A percentile compares a stretch with the other conserved stretches of the same genome.
These are phyloP conservation scores for Lethenteron camtschaticum DNA, from an alignment of 2,113 vertebrate genomes.

Conservation along the genomic window DNA sequence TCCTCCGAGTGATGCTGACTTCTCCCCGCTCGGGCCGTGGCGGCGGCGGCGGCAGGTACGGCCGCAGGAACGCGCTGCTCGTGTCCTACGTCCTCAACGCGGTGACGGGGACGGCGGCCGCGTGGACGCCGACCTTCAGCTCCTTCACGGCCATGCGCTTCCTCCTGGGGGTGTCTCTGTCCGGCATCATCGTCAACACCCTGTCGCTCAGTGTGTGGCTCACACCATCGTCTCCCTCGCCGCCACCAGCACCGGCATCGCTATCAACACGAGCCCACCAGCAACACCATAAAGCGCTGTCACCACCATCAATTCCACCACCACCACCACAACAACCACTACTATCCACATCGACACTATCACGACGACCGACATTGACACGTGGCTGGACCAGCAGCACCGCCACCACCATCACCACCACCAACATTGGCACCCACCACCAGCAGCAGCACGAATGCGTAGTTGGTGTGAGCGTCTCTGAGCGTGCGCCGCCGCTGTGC, in stretches of 20 bases:
- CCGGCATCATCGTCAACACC: slow-evolving; percentile 35
- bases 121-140: slow-evolving; percentile 29
- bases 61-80: slow-evolving; percentile 26
- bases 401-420: no score
- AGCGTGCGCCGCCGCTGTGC: neutral
- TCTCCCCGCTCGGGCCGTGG: neutral
- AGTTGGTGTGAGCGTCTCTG: no score
- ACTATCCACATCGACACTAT: no score
- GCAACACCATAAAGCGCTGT: no score
- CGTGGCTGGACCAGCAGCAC: no score
- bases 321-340: no score
- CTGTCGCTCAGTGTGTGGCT: slow-evolving; percentile 29
- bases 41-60: slow-evolving; percentile 30
- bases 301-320: no score
- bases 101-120: slow-evolving; percentile 13
- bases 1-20: neutral
- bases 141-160: slow-evolving; percentile 35
- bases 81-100: slow-evolving; percentile 17
- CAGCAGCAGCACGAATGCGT: no score
- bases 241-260: no score
- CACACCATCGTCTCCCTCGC: neutral
- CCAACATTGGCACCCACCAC: no score
- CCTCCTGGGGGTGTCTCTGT: slow-evolving; percentile 30
- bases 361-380: no score
- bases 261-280: no score